Evolutionary conservation across 2,797 vertebrate species (phyloP), one percentile per base, ranked within the genome.

Genomic region (Micrastur ruficollis): DNA sequence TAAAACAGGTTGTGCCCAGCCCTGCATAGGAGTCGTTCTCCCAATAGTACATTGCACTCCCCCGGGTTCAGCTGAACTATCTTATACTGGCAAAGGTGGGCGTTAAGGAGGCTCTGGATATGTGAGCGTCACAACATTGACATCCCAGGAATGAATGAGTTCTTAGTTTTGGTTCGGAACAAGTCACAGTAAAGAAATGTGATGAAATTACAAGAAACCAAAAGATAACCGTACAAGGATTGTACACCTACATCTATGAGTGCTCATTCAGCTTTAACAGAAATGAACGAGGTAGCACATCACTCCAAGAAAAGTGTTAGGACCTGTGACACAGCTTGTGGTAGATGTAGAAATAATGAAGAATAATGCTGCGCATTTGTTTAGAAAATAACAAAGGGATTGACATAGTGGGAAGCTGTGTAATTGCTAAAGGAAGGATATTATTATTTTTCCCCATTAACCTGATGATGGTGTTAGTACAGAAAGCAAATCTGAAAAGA

Each of bases 321-420:
- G 46, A 87, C 65, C 34, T 68, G n/a, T 75, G 46, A 68, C 59
- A 66, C 75, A 89, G 61, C 44, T 94, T 83, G 83, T 58, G 50
- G 42, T 58, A 83, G 83, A 89, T 53, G 68, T 63, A 85, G 38
- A 89, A 90, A 87, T 90, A 84, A 91, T 47, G 56, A 74, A 89
- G 86, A 87, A 87, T 83, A 83, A 44, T 49, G 46, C 34, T n/a
- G 22, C 75, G 50, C 38, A 38, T 83, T 96, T 94, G 31, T 72
- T 97, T 93, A 66, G 89, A 81, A 93, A 92, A 65, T 81, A 82
- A n/a, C 40, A 81, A 93, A 93, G 21, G 14, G 44, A 52, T 74
- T 91, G 71, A 67, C 38, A 21, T 46, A 50, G 78, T 82, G 53
- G 74, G 61, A 89, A 89, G 27, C 46, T 71, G 67, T 53, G 46